phyloP scores from a whole-genome alignment of 2,888 invertebrate species.

The Apotomis capreana region DNA sequence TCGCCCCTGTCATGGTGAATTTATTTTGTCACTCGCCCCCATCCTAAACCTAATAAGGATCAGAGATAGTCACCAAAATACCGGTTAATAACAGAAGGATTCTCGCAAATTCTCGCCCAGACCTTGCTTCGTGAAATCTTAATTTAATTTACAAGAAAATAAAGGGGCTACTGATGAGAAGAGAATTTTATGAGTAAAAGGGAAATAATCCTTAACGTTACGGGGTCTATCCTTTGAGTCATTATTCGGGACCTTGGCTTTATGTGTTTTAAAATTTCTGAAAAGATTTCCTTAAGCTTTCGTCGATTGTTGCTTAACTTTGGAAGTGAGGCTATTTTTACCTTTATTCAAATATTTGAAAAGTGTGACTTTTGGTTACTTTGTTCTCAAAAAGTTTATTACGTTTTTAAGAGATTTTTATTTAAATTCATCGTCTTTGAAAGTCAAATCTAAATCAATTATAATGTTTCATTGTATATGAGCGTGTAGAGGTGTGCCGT shows the following conservation, averaged over 20 bases:
- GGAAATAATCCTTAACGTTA: constrained; percentile 35
- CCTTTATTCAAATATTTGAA: background rate
- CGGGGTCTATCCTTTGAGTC: constrained; percentile 37
- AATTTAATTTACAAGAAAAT: constrained; percentile 66
- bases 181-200: constrained; percentile 47
- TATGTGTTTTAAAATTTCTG: constrained; percentile 16
- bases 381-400: background rate
- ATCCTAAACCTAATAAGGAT: constrained; percentile 72
- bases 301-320: constrained; percentile 14
- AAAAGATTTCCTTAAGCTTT: constrained; percentile 22
- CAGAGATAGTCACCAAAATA: constrained; percentile 58
- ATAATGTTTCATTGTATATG: no score
- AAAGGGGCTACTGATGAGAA: constrained; percentile 57
- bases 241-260: constrained; percentile 33
- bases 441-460: no score
- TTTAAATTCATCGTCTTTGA: no score
- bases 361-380: background rate
- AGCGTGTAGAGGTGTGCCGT: no score
- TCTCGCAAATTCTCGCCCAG: constrained; percentile 47
- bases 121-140: constrained; percentile 64
- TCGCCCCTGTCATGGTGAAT: constrained; percentile 60
- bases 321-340: background rate
- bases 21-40: constrained; percentile 60
- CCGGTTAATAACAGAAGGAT: constrained; percentile 59
- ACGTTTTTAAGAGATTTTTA: no score